Evolutionary conservation across 2,797 vertebrate genomes (phyloP), one percentile per base, ranked within the genome.

Genomic region (Tarsius wallacei): DNA sequence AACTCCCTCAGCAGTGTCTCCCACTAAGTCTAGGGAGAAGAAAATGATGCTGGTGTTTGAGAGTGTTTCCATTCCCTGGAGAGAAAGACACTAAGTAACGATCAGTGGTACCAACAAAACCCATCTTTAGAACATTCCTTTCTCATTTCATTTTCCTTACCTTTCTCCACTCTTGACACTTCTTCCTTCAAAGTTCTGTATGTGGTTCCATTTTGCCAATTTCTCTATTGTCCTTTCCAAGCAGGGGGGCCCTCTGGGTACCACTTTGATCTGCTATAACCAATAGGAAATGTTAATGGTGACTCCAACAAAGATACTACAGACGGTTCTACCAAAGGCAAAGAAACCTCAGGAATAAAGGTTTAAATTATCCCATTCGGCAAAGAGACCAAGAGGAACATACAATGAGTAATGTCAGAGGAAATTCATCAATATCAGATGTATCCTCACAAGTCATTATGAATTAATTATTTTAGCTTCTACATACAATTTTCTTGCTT

Each of bases 261-360:
- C 47, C 42, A 53, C 42, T 10, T 86, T 64, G 7, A 73, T 61
- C 42, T 66, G n/a, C 15, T 2, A 14, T 2, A 0, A 47, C 49
- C 71, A 84, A 73, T 10, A 90, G 47, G 61, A 88, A 78, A 90
- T 61, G 31, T 14, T 80, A 81, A 77, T 5, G 5, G 24, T 22
- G 2, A 59, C 5, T 70, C 33, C 47, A 81, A 47, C 22, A 63
- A 77, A 82, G 17, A 5, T 53, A 47, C 12, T 47, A 49, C 8
- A 42, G 36, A 55, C 16, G n/a, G 14, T 57, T 91, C 73, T 22
- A 71, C n/a, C 33, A 55, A 73, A 68, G 24, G 5, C 61, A 74
- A 7, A 70, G 78, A 82, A 86, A 90, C 19, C 68, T 88, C 89
- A 76, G 16, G 47, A 94, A 82, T 57, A 82, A 78, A 95, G 14